Evolutionary conservation across 2,888 invertebrate species (phyloP).

Genomic region (Gari tellinella): DNA sequence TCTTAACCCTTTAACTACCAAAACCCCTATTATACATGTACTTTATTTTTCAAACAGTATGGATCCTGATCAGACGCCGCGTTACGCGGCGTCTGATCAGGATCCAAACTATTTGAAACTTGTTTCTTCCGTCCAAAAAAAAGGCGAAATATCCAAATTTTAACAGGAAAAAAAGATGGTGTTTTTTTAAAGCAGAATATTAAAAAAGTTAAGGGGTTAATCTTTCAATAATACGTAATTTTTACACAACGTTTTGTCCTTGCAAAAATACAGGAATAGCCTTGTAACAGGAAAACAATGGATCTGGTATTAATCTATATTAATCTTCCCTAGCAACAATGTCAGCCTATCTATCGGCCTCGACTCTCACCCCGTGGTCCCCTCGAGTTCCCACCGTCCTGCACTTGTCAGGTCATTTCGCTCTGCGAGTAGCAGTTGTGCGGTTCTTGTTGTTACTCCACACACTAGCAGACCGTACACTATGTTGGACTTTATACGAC

Average conservation of each 20-base stretch:
- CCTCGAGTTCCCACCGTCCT: not conserved
- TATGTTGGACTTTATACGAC: slow-evolving; percentile 16
- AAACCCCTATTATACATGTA: no score
- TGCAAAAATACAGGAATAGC: slow-evolving; percentile 8
- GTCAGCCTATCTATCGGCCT: slow-evolving; percentile 13
- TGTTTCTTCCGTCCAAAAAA: no score
- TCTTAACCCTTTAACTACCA: no score
- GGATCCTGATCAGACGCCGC: no score
- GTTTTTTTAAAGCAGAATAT: no score
- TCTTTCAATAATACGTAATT: slow-evolving; percentile 35
- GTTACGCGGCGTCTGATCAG: no score
- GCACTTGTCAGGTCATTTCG: no score
- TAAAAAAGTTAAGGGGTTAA: no score
- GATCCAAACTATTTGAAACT: no score
- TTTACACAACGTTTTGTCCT: slow-evolving; percentile 11
- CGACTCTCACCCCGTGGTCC: not conserved
- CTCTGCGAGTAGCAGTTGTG: not conserved
- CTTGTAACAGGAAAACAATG: slow-evolving; percentile 29
- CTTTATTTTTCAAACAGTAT: no score
- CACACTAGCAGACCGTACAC: not conserved
- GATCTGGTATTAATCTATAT: slow-evolving; percentile 20
- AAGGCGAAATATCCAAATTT: no score
- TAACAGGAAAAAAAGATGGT: no score
- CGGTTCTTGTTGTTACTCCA: not conserved
- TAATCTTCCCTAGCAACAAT: slow-evolving; percentile 43